phyloP scores from a whole-genome alignment of 2,797 vertebrate genomes.

The Channa striata region DNA sequence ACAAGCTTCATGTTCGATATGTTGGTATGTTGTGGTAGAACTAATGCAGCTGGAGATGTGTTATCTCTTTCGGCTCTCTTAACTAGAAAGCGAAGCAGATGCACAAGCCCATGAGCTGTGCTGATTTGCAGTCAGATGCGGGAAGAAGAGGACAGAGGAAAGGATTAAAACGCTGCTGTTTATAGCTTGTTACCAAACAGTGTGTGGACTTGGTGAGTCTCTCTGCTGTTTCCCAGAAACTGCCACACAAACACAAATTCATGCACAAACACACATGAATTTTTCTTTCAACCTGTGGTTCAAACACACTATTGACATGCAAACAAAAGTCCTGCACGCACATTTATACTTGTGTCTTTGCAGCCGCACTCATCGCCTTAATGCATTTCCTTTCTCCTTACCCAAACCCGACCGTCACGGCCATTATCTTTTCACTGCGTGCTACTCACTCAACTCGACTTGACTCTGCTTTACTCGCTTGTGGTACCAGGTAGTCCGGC shows the following conservation, averaged over 20 bases:
- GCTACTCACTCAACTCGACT: too few relatives aligned
- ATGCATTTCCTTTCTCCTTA: too few relatives aligned
- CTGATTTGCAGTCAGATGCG: slow-evolving; percentile 38
- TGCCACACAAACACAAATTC: slow-evolving; percentile 5
- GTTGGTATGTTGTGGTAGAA: slow-evolving; percentile 21
- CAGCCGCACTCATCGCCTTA: too few relatives aligned
- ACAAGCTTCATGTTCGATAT: slow-evolving; percentile 8
- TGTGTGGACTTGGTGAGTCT: slow-evolving; percentile 49
- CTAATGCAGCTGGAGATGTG: slow-evolving; percentile 25
- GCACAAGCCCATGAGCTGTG: slow-evolving; percentile 17
- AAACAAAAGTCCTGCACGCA: slow-evolving; percentile 12
- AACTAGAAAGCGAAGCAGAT: slow-evolving; percentile 19
- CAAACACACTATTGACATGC: slow-evolving; percentile 13
- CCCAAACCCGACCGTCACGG: too few relatives aligned
- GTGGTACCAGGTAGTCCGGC: too few relatives aligned
- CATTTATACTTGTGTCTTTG: too few relatives aligned
- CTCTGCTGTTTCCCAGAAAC: slow-evolving; percentile 51
- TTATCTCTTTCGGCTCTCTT: slow-evolving; percentile 33
- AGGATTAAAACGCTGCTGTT: slow-evolving; percentile 54
- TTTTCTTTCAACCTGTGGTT: too few relatives aligned
- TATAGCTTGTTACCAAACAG: slow-evolving; percentile 51
- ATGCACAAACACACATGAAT: slow-evolving; percentile 4
- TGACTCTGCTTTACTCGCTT: too few relatives aligned
- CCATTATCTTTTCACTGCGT: too few relatives aligned
- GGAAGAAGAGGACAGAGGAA: slow-evolving; percentile 49